Percentiles rank a stretch among this genome's conserved stretches.
These are phyloP conservation scores for Aethes cnicana DNA, from an alignment of 2,888 invertebrate species.

Conservation along the genomic window DNA sequence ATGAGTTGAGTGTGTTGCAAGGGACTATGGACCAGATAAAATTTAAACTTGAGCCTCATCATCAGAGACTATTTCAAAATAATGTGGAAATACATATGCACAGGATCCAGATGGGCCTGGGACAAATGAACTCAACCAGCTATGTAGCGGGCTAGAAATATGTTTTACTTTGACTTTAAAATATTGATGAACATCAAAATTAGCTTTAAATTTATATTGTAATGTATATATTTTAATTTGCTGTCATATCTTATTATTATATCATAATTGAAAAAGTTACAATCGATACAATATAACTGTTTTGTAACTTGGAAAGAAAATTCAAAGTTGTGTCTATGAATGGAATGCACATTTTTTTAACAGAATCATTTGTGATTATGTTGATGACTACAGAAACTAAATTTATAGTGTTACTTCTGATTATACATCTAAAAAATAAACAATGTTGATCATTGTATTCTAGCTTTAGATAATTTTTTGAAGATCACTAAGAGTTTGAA, in stretches of 20 bases:
- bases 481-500: no score
- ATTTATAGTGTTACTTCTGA: no score
- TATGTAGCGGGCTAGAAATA: constrained; percentile 10
- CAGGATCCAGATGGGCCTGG: constrained; percentile 90
- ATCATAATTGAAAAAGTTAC: no score
- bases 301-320: no score
- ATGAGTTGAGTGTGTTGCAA: constrained; percentile 94
- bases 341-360: no score
- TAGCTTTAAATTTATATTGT: neutral
- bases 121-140: constrained; percentile 62
- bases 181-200: neutral
- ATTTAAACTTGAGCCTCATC: constrained; percentile 87
- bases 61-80: constrained; percentile 91
- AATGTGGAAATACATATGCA: constrained; percentile 96
- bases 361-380: no score
- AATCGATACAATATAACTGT: no score
- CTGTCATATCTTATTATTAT: no score
- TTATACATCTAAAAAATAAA: neutral
- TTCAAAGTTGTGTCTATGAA: no score
- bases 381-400: no score
- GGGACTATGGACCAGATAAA: constrained; percentile 96
- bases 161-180: neutral
- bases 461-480: neutral
- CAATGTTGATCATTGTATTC: constrained; percentile 4
- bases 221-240: neutral